phyloP scores from a whole-genome alignment of 2,888 invertebrate genomes.

The Dendrolimus houi region DNA sequence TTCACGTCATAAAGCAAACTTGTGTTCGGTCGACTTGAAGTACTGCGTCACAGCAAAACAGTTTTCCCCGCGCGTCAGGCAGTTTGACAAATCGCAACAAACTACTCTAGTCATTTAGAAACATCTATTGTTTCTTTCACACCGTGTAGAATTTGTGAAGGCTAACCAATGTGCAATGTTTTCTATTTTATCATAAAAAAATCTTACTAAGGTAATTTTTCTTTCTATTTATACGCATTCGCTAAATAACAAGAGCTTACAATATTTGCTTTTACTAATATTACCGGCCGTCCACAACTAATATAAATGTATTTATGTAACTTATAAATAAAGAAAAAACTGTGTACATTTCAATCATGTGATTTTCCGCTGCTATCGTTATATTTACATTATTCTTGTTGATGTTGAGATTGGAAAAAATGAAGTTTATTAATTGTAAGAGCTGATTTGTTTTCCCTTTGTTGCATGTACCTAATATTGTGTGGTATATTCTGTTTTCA shows the following conservation, averaged over 20 bases:
- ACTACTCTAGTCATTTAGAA: slow-evolving; percentile 21
- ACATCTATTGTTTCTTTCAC: slow-evolving; percentile 12
- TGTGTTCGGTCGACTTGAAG: too few relatives aligned
- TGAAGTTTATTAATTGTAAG: too few relatives aligned
- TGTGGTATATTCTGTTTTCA: too few relatives aligned
- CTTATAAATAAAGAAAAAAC: too few relatives aligned
- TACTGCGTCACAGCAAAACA: slow-evolving; percentile 3
- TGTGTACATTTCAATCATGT: background rate
- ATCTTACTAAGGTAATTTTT: slow-evolving; percentile 19
- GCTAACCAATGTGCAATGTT: slow-evolving; percentile 12
- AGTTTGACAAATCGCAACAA: slow-evolving; percentile 27
- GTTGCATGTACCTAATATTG: too few relatives aligned
- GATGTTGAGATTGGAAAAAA: too few relatives aligned
- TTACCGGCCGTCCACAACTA: background rate
- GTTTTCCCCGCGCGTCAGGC: slow-evolving; percentile 24
- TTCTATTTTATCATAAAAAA: slow-evolving; percentile 7
- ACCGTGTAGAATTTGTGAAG: slow-evolving; percentile 17
- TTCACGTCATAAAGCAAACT: slow-evolving; percentile 22
- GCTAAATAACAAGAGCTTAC: background rate
- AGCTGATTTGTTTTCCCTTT: too few relatives aligned
- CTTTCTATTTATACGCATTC: too few relatives aligned
- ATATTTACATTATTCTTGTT: too few relatives aligned
- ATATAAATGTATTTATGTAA: background rate
- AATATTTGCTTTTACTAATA: background rate
- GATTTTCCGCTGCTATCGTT: background rate